These are phyloP conservation scores for Champsocephalus gunnari DNA, from an alignment of 2,797 vertebrate genomes.

Conservation along the genomic window DNA sequence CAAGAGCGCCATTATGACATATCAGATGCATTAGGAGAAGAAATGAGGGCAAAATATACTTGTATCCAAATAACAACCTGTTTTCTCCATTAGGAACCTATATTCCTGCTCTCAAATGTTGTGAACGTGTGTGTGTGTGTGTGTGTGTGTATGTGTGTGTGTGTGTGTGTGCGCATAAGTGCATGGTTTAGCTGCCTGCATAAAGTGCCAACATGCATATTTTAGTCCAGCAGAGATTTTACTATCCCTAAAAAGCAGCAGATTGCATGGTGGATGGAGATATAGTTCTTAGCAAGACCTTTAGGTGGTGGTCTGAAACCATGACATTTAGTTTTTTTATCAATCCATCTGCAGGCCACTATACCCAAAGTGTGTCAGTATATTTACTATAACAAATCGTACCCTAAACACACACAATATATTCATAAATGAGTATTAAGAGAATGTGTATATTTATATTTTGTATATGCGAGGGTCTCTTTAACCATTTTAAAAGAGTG, in stretches of 20 bases:
- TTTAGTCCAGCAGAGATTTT: conserved; percentile 44
- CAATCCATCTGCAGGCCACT: not conserved
- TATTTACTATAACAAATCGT: not conserved
- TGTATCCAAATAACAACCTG: conserved; percentile 64
- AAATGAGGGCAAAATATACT: conserved; percentile 45
- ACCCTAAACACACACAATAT: not conserved
- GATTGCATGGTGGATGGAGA: not conserved
- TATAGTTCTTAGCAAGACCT: conserved; percentile 9
- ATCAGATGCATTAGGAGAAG: conserved; percentile 73
- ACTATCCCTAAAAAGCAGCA: not conserved
- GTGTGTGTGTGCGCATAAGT: not conserved
- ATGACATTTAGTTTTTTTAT: not conserved
- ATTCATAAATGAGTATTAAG: no score
- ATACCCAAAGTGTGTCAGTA: not conserved
- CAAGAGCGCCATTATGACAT: conserved; percentile 65
- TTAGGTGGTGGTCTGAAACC: not conserved
- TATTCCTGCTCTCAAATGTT: conserved; percentile 15
- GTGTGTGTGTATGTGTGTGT: conserved; percentile 2
- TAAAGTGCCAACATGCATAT: conserved; percentile 48
- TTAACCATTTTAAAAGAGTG: not conserved
- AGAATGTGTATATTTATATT: not conserved
- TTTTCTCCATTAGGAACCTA: conserved; percentile 71
- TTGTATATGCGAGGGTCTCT: not conserved
- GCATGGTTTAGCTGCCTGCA: conserved; percentile 6
- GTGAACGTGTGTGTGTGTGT: not conserved